Conservation (phyloP, 2,888 invertebrate species). For the Anthoptus insignis region DNA sequence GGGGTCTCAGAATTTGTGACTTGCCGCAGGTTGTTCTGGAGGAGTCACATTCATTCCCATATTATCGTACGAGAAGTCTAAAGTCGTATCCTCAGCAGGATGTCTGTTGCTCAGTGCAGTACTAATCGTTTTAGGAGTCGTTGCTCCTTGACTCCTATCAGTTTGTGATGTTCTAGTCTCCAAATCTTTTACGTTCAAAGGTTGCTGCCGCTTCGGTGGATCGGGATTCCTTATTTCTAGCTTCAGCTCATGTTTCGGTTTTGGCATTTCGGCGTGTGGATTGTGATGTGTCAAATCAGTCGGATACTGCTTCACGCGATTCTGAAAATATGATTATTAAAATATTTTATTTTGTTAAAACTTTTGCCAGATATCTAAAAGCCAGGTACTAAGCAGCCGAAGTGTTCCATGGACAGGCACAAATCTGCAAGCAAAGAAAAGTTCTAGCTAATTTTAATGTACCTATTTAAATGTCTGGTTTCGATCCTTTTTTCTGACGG, state of each 20-base stretch:
- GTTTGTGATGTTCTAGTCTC: constrained; percentile 72
- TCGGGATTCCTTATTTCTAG: constrained; percentile 77
- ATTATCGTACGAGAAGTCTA: constrained; percentile 94
- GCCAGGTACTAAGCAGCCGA: constrained; percentile 22
- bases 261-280: constrained; percentile 79
- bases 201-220: constrained; percentile 70
- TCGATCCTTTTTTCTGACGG: background rate
- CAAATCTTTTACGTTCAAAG: constrained; percentile 72
- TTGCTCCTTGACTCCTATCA: constrained; percentile 85
- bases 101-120: constrained; percentile 91
- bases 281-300: constrained; percentile 79
- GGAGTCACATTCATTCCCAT: constrained; percentile 91
- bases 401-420: constrained; percentile 34
- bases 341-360: background rate
- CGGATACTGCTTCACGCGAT: constrained; percentile 79
- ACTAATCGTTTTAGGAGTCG: constrained; percentile 89
- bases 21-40: constrained; percentile 73
- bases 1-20: constrained; percentile 74
- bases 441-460: constrained; percentile 22
- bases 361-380: constrained; percentile 8
- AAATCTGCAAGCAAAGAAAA: constrained; percentile 36
- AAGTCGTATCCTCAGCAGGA: constrained; percentile 92
- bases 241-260: constrained; percentile 75
- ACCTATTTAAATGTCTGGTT: background rate
- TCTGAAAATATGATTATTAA: constrained; percentile 60